Base-by-base conservation (phyloP, 2,888 invertebrate species). In the Epinotia demarniana region DNA sequence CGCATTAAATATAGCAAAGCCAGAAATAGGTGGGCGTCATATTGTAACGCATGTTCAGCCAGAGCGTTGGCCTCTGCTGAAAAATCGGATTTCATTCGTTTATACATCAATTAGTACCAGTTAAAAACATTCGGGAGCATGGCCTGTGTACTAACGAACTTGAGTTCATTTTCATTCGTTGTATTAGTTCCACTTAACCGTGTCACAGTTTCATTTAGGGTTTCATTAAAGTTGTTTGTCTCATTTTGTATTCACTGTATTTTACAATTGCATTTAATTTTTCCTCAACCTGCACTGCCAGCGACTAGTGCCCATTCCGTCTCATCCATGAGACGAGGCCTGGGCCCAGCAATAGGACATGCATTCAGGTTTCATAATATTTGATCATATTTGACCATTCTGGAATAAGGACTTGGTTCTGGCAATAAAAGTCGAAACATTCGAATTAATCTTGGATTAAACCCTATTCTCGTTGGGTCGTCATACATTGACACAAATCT, bases 1-100 rank as follows among this genome's bases (percentile, higher is more conserved):
- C 83, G 84, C 81, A 84, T 85, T 87, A 88, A 84, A 87, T 88
- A 85, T 89, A 90, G 87, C 84, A 79, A 78, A 79, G 82, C 87
- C 86, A 84, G 89, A 91, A 90, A 91, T 91, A 91, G 89, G 91
- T 91, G 89, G 89, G 91, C 87, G 91, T 88, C 82, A 84, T 87
- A 86, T 83, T 84, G 84, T 86, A 86, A 87, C 86, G 83, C 82
- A 82, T 81, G 83, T 80, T 77, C 79, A 81, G 91, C 87, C 79
- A 83, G 91, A 89, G 87, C 91, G 89, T 87, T 84, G 91, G 84
- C 89, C 90, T 85, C 78, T 77, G 81, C 84, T 84, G 83, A 85
- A 87, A 84, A 86, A 84, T 84, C 79, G 83, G 83, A 82, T 84
- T 75, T 77, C 73, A 33, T 69, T 62, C 71, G 71, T 76, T 75